phyloP scores from a whole-genome alignment of 2,888 invertebrate species.

The Hololepta plana region DNA sequence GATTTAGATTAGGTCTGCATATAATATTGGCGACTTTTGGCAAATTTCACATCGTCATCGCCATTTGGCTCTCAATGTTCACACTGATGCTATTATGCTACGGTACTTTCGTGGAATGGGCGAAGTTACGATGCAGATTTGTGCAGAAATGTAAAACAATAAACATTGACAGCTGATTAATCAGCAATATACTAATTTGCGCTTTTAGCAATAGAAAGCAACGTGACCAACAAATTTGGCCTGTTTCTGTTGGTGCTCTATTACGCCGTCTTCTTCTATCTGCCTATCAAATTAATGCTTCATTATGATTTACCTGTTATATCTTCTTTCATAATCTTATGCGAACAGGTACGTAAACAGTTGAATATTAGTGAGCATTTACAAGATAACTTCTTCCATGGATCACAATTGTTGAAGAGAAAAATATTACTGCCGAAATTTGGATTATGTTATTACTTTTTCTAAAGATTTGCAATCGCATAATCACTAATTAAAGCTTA shows the following conservation, averaged over 20 bases:
- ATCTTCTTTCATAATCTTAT: background rate
- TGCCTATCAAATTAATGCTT: background rate
- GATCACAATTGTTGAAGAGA: background rate
- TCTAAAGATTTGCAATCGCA: too few species aligned
- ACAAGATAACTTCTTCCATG: background rate
- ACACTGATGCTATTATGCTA: constrained; percentile 16
- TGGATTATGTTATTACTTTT: constrained; percentile 1
- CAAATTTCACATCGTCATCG: constrained; percentile 36
- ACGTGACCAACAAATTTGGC: background rate
- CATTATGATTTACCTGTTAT: background rate
- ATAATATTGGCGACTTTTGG: constrained; percentile 40
- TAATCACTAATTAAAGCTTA: too few species aligned
- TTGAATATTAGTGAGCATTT: too few species aligned
- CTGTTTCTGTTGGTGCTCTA: background rate
- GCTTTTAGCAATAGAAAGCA: too few species aligned
- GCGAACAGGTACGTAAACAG: constrained; percentile 1
- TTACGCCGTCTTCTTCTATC: background rate
- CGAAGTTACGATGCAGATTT: background rate
- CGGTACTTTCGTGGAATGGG: background rate
- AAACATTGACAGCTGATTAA: too few species aligned
- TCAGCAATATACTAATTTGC: too few species aligned
- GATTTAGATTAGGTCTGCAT: constrained; percentile 36
- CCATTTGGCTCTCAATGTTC: constrained; percentile 35
- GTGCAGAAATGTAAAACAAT: background rate
- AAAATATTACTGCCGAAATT: background rate